phyloP scores from a whole-genome alignment of 2,797 vertebrate genomes.

The Scarus forsteni region DNA sequence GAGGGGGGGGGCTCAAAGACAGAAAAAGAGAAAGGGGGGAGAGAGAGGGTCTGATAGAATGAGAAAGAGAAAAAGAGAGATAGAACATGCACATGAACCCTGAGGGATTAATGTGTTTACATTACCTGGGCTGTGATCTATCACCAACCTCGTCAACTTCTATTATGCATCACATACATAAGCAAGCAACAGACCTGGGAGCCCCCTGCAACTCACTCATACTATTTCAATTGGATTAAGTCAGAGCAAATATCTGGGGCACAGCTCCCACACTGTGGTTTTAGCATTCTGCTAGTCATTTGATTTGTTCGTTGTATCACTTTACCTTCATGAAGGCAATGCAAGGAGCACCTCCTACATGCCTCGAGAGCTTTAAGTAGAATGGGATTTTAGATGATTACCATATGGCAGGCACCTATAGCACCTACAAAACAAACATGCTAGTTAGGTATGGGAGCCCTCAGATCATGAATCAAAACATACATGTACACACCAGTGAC shows the following conservation, averaged over 20 bases:
- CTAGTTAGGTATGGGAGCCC: slow-evolving; percentile 20
- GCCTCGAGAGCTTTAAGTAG: slow-evolving; percentile 52
- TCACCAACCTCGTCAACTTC: slow-evolving; percentile 84
- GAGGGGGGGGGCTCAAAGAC: background rate
- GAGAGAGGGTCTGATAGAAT: slow-evolving; percentile 33
- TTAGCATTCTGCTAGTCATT: slow-evolving; percentile 75
- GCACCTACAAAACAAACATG: slow-evolving; percentile 53
- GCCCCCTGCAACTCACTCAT: slow-evolving; percentile 76
- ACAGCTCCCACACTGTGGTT: slow-evolving; percentile 70
- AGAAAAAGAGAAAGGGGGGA: slow-evolving; percentile 23
- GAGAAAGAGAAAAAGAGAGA: slow-evolving; percentile 55
- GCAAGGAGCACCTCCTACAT: slow-evolving; percentile 55
- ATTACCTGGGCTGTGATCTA: slow-evolving; percentile 85
- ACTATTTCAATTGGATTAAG: slow-evolving; percentile 79
- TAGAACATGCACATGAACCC: slow-evolving; percentile 74
- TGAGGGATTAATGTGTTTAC: slow-evolving; percentile 84
- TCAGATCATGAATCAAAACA: slow-evolving; percentile 54
- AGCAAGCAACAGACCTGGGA: slow-evolving; percentile 75
- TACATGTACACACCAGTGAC: slow-evolving; percentile 44
- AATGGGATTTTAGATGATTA: slow-evolving; percentile 55
- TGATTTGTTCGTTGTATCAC: slow-evolving; percentile 73
- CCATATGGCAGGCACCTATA: slow-evolving; percentile 57
- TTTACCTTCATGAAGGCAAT: slow-evolving; percentile 63
- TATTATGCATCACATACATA: slow-evolving; percentile 82
- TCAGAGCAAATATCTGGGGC: slow-evolving; percentile 75